Evolutionary conservation across 2,113 vertebrate species (phyloP).

Genomic region (Hypomesus transpacificus): DNA sequence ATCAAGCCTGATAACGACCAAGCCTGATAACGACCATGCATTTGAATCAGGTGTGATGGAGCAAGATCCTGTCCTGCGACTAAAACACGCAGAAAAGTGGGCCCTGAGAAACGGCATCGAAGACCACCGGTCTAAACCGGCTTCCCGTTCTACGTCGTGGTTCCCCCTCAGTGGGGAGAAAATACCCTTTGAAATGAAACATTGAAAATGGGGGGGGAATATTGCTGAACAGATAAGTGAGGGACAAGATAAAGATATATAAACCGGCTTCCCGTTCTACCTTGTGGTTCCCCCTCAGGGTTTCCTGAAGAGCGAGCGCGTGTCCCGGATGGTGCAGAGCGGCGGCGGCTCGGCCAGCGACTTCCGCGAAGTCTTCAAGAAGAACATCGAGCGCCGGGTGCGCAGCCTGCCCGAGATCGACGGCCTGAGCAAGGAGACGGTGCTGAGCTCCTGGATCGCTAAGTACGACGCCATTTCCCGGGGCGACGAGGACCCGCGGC

Average conservation of each 20-base stretch:
- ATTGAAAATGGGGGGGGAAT: too few species aligned
- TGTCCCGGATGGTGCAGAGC: conserved; percentile 92
- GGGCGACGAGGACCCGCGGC: conserved; percentile 88
- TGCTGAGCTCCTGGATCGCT: conserved; percentile 95
- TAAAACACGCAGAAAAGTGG: too few species aligned
- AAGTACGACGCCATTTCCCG: conserved; percentile 93
- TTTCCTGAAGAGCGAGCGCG: conserved; percentile 93
- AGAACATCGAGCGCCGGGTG: conserved; percentile 94
- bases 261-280: too few species aligned
- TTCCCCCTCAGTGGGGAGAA: conserved; percentile 63
- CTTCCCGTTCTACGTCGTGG: background rate
- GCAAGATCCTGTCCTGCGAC: too few species aligned
- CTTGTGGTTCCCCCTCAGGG: conserved; percentile 67
- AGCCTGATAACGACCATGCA: too few species aligned
- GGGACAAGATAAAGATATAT: background rate
- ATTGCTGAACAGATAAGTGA: background rate
- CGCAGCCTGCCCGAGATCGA: conserved; percentile 94
- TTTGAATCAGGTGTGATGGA: too few species aligned
- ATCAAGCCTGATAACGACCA: too few species aligned
- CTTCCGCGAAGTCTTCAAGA: conserved; percentile 96
- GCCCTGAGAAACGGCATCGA: too few species aligned
- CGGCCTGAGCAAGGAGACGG: conserved; percentile 96
- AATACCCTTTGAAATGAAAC: too few species aligned
- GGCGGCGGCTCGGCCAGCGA: conserved; percentile 93
- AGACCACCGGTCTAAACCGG: too few species aligned